Conservation (phyloP, 2,113 vertebrate species). For the Harpagus bidentatus region DNA sequence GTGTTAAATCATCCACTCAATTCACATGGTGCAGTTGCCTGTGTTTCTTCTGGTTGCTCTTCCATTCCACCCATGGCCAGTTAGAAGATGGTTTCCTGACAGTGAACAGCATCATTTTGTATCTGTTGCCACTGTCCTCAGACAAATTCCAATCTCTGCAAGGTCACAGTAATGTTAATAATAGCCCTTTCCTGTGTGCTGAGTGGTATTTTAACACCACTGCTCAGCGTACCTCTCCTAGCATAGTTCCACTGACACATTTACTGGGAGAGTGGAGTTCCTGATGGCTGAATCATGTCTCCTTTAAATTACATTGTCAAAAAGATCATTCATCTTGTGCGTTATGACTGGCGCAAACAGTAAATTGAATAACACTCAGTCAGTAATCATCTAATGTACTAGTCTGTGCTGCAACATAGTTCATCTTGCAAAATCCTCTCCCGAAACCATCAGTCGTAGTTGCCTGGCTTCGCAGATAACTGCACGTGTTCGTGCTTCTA, state of each 20-base stretch:
- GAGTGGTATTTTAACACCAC: neutral
- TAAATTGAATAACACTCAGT: neutral
- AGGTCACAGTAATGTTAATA: neutral
- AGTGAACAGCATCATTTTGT: neutral
- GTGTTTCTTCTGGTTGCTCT: neutral
- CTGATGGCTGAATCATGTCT: neutral
- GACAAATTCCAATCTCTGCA: neutral
- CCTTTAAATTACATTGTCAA: neutral
- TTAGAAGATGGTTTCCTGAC: neutral
- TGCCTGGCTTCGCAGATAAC: neutral
- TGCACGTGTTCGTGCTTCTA: fast-evolving
- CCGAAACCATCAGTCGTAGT: fast-evolving
- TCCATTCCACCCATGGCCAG: neutral
- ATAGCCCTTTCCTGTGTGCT: neutral
- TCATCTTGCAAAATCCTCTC: neutral
- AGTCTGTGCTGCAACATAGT: neutral
- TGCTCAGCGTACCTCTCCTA: neutral
- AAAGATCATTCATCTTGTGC: neutral
- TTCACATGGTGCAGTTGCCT: neutral
- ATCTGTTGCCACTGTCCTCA: neutral
- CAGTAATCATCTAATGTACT: neutral
- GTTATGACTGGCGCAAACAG: neutral
- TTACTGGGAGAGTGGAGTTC: neutral
- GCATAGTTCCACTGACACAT: neutral
- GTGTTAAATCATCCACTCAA: too few species aligned